These are phyloP conservation scores for Eupithecia centaureata DNA, from an alignment of 2,888 invertebrate species.

Conservation along the genomic window DNA sequence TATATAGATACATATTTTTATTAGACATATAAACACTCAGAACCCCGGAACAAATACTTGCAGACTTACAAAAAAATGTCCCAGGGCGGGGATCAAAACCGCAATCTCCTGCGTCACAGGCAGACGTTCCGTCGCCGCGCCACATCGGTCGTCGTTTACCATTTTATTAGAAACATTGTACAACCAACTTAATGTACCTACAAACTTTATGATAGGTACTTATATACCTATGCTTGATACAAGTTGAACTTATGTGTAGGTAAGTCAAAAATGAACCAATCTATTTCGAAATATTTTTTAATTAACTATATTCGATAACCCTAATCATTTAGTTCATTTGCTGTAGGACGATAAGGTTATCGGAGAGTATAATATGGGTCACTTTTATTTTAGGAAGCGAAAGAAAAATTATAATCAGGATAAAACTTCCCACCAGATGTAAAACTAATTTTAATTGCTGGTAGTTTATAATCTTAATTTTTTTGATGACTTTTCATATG, in stretches of 20 bases:
- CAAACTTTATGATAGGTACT: not conserved
- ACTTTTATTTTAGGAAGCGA: constrained; percentile 1
- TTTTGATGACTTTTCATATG: not conserved
- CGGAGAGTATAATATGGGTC: constrained; percentile 25
- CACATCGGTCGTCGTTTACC: no score
- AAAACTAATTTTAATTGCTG: not conserved
- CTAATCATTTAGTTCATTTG: constrained; percentile 52
- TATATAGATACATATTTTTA: no score
- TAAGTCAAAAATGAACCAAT: not conserved
- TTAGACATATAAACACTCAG: no score
- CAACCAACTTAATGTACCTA: not conserved
- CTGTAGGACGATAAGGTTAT: constrained; percentile 41
- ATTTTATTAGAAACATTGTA: not conserved
- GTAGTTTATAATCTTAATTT: not conserved
- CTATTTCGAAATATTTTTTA: not conserved
- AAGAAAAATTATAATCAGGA: not conserved
- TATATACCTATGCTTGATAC: no score
- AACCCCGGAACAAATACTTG: no score
- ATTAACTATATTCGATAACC: constrained; percentile 40
- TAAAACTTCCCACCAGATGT: not conserved
- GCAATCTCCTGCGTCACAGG: no score
- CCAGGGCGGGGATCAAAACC: no score
- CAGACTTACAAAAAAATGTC: no score
- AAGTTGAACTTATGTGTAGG: not conserved
- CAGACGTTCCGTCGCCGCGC: no score